Base-by-base conservation (phyloP, 2,797 vertebrate species). In the Amazona finschi region DNA sequence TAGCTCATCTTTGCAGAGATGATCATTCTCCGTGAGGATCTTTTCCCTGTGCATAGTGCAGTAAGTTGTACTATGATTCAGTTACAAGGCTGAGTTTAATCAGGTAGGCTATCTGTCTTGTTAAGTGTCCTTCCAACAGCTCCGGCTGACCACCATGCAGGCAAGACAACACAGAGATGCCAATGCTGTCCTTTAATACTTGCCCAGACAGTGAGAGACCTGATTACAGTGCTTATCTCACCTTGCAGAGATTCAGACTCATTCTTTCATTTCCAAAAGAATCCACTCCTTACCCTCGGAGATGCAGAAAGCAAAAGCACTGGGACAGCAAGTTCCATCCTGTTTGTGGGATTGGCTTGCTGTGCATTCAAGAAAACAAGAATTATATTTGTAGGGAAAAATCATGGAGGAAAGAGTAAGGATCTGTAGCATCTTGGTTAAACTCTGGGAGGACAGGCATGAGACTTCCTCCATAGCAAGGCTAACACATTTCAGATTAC, bases 271-370 rank as follows among this genome's bases (percentile, higher is more conserved):
- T 58, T 73, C 31, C 13, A 6, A n/a, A 9, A 36, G 15, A 27
- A 4, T 28, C 24, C 3, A 4, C 9, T 38, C 31, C 18, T 64
- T 49, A 44, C 15, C 5, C 19, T 36, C 0, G 0, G 9, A 77
- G 20, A 27, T 73, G 20, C 41, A 49, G 61, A 64, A 81, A 66
- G 7, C 27, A 62, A 46, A 25, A 64, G 15, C 38, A 2, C 28
- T 64, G 50, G 17, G 18, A 43, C 28, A 49, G 31, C 13, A 28
- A 39, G n/a, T 49, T 57, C 43, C 38, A 28, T 46, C 27, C 36
- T 44, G 20, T 30, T 25, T 66, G 41, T 43, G 49, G 33, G 12
- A 17, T 36, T 60, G 17, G 8, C 2, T 1, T 31, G 1, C 1
- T 58, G 11, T 46, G 19, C 19, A 24, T 52, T 80, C 9, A 31